Base-by-base conservation (phyloP, 2,797 vertebrate genomes). In the Jordanella pulchra region DNA sequence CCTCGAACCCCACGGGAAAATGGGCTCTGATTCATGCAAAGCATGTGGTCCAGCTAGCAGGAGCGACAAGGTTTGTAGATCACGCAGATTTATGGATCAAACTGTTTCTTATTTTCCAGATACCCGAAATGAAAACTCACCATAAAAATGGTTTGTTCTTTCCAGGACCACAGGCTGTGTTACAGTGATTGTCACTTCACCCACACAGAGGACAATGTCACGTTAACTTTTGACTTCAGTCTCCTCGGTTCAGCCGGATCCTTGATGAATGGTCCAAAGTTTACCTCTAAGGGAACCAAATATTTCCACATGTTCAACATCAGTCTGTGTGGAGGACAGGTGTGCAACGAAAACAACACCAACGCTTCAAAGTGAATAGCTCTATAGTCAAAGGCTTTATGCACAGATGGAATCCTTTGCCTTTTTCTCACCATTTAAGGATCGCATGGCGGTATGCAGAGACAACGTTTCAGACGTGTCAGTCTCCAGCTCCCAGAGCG, bases 281-380 rank as follows among this genome's bases (percentile, higher is more conserved):
- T 99, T 79, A 99, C 98, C 11, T 96, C 97, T 61, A 97, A 97
- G 89, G 98, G 98, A 76, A 99, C 97, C 55, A 97, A 97, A 75
- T 99, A 99, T 91, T 99, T 96, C 86, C 97, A 98, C 83, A 94
- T 96, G 84, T 99, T 99, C 89, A 99, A 99, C 70, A 96, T 99
- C 92, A 98, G 97, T 88, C 91, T 99, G 50, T 99, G 97, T 88
- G 97, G 97, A 73, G 95, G 93, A 78, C 94, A 96, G 95, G 98
- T 99, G 65, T 17, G 84, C 69, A 53, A 42, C 67, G 45, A 51
- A 10, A 3, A 23, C 69, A 50, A 50, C 1, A 12, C 10, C 10
- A 28, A 51, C 44, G 44, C 0, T 0, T 21, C 73, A 10, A 23
- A 42, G n/a, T 21, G 25, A 21, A 75, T 51, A 55, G 68, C 35